Evolutionary conservation across 2,113 vertebrate genomes (phyloP).

Genomic region (Engystomops pustulosus): DNA sequence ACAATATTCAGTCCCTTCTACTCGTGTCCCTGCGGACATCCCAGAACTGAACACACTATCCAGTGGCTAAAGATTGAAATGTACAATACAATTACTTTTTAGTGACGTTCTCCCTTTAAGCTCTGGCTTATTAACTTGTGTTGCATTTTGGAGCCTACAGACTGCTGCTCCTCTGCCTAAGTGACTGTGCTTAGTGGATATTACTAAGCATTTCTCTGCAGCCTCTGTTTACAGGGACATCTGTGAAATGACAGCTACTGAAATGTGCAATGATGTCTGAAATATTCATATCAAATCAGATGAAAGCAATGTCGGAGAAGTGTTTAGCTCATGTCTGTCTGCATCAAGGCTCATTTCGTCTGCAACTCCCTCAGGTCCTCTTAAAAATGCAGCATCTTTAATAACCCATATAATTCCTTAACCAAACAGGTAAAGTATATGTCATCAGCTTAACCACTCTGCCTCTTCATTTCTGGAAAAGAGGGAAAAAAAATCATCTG

Average conservation of each 20-base stretch:
- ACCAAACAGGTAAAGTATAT: slow-evolving; percentile 41
- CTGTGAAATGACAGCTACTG: slow-evolving; percentile 58
- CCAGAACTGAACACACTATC: background rate
- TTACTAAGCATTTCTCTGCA: slow-evolving; percentile 48
- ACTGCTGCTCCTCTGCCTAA: slow-evolving; percentile 37
- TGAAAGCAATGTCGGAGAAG: slow-evolving; percentile 51
- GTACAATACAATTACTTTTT: slow-evolving; percentile 11
- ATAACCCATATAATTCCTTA: slow-evolving; percentile 38
- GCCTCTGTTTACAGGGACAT: slow-evolving; percentile 49
- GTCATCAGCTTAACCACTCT: slow-evolving; percentile 20
- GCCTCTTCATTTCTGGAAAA: slow-evolving; percentile 9
- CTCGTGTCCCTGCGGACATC: background rate
- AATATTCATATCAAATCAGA: slow-evolving; percentile 58
- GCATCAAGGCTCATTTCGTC: slow-evolving; percentile 58
- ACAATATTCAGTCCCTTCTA: slow-evolving; percentile 2
- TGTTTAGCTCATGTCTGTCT: slow-evolving; percentile 55
- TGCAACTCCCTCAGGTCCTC: slow-evolving; percentile 29
- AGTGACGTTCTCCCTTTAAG: slow-evolving; percentile 33
- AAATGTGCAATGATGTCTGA: slow-evolving; percentile 57
- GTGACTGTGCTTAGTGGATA: slow-evolving; percentile 40
- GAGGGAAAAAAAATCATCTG: background rate
- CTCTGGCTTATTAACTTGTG: slow-evolving; percentile 17
- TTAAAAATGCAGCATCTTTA: slow-evolving; percentile 41
- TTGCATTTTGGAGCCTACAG: slow-evolving; percentile 4
- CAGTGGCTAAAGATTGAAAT: slow-evolving; percentile 10